Conservation (phyloP, 2,113 vertebrate genomes). For the Syrmaticus mikado region DNA sequence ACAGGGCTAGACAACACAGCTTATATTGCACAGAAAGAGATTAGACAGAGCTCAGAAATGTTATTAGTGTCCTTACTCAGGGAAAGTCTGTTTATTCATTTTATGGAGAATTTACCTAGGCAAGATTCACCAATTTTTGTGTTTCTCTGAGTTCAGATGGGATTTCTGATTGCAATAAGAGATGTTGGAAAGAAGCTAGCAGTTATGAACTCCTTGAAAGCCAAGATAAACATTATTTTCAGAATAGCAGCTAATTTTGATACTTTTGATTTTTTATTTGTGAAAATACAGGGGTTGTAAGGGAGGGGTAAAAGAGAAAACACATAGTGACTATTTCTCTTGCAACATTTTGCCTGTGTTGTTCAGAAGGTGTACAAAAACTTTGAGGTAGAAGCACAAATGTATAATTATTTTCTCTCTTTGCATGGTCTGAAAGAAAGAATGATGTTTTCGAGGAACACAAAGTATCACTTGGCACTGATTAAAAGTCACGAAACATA, state of each 20-base stretch:
- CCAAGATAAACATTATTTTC: not conserved
- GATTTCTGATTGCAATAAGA: not conserved
- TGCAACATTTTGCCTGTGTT: not conserved
- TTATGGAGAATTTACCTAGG: not conserved
- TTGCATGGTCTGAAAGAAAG: constrained; percentile 17
- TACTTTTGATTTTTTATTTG: not conserved
- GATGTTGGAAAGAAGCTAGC: not conserved
- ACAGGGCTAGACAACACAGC: not conserved
- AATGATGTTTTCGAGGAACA: not conserved
- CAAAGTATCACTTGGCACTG: not conserved
- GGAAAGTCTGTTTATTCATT: not conserved
- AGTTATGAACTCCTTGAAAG: not conserved
- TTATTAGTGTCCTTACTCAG: not conserved
- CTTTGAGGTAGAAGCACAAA: not conserved
- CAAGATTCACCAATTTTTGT: not conserved
- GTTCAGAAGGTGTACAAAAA: not conserved
- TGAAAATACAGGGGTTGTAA: not conserved
- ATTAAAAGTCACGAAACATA: constrained; percentile 26
- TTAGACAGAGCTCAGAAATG: not conserved
- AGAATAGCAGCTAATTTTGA: not conserved
- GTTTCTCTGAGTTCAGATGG: not conserved
- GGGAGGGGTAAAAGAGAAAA: not conserved
- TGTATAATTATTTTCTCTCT: not conserved
- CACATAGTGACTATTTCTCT: not conserved
- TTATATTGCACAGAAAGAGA: not conserved